Evolutionary conservation across 2,797 vertebrate genomes (phyloP), one percentile per base, ranked within the genome.

Genomic region (Toxotes lorentzi): DNA sequence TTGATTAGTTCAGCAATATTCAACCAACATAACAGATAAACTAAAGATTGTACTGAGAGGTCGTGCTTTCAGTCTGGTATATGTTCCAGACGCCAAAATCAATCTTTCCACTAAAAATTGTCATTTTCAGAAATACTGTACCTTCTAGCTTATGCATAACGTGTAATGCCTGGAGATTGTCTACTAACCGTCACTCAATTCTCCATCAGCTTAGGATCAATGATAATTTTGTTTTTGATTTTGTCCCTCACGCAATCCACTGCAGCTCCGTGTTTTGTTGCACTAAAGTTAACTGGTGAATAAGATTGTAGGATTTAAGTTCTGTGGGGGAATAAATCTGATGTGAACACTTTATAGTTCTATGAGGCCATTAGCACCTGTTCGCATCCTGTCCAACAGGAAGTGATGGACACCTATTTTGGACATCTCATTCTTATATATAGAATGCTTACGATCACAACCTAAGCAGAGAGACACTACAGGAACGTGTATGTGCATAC

Each of bases 361-460:
- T 58, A 14, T 41, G 14, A 58, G 77, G 54, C 79, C 8, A 53
- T 80, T 65, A 38, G 76, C 90, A 92, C 90, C 90, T 93, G 88
- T 77, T 90, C 81, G 93, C 87, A 91, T 92, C 93, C 93, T 87
- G 88, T 83, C 57, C 76, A 82, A 75, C 71, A 93, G 92, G 93
- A 94, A 93, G 85, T 85, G 56, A 83, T 40, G 23, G 14, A 16
- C 58, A 64, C 45, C 24, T 27, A 4, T 66, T 40, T 51, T 51
- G 2, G 7, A 38, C 27, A 30, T 73, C 17, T 53, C 1, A 21
- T 69, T 81, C n/a, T 60, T 60, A 27, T 47, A 78, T 1, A 56
- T 10, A 13, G 10, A 1, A 21, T 54, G 3, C 24, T 75, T 54
- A 65, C 21, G 13, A 50, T 69, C 40, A 74, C 14, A 54, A 30